Evolutionary conservation across 2,797 vertebrate genomes (phyloP), one percentile per base, ranked within the genome.

Genomic region (Pipistrellus pygmaeus): DNA sequence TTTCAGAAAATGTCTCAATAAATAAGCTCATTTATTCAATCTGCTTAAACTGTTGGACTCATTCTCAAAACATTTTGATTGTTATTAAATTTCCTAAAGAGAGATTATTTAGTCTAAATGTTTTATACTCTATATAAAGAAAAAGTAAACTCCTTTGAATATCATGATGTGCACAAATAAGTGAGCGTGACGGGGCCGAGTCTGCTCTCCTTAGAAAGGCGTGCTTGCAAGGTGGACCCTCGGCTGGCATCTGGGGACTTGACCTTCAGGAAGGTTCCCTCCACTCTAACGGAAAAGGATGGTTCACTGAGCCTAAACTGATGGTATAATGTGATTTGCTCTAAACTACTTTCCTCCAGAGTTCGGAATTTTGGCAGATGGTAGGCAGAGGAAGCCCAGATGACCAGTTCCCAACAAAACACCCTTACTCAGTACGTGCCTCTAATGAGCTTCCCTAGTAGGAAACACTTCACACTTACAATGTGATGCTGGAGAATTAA

Each of bases 21-120:
- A 91, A 71, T 83, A 87, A 89, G 60, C 38, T 75, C 41, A 85
- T n/a, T 75, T 88, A 85, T 48, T 91, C 46, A 87, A 92, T 48
- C 38, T 27, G 68, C 25, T 81, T 85, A 89, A 82, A 83, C 14
- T 87, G 32, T 46, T 89, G 53, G 72, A 84, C 23, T 60, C 35
- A 87, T 83, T 92, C 48, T 73, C 64, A 69, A 85, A 90, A 82
- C n/a, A 78, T 71, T 85, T 38, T 86, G 55, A 38, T 51, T 80
- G 41, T 76, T 89, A 78, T 11, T 72, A 38, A 66, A 93, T 51
- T 89, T 91, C 76, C 41, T 73, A 23, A 73, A 75, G 53, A 91
- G 46, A 78, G 32, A 64, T 18, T 64, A 82, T 84, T 90, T 53
- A 21, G 25, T 85, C 11, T 77, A 82, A 66, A 68, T 60, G 66